Base-by-base conservation (phyloP, 2,888 invertebrate genomes). In the Sepiola atlantica region DNA sequence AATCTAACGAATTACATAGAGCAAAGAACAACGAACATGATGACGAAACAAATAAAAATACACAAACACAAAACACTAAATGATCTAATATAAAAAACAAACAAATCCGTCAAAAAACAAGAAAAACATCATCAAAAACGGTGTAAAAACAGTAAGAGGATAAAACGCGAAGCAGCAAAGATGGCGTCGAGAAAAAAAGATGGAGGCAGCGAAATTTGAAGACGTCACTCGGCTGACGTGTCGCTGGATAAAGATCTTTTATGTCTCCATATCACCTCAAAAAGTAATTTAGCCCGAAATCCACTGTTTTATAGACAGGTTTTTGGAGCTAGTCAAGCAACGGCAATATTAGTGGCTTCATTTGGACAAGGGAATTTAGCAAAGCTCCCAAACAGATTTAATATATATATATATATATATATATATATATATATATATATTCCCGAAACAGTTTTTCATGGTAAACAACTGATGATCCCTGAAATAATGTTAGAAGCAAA, bases 351-450 rank as follows among this genome's bases (percentile, higher is more conserved):
- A 77, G 77, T 77, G 32, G 77, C n/a, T n/a, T 77, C 32, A 77
- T 77, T 77, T 77, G 32, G n/a, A 14, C 32, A 18, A 32, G 18
- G 77, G 77, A n/a, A n/a, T 57, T 57, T 21, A 20, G 20, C 20
- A 24, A 24, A 57, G 20, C 20, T 57, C 24, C 0, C 21, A 18
- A 16, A 57, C 57, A 20, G 24, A 57, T 57, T 20, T 21, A 24
- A n/a, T 77, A 77, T 77, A n/a, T n/a, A 77, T 77, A n/a, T n/a
- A 77, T 77, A 77, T 77, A n/a, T 77, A n/a, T 77, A n/a, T 28
- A n/a, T 77, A 77, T 24, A 24, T 3, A 24, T 21, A 24, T 21
- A 24, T 21, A 24, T 21, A 24, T 61, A 24, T 61, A 24, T 61
- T 4, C 6, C 20, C 24, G 21, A 24, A 1, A 24, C 61, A 24